Evolutionary conservation across 1,140 invertebrate species (phyloP).

Genomic region (Drosophila nigromelanica): DNA sequence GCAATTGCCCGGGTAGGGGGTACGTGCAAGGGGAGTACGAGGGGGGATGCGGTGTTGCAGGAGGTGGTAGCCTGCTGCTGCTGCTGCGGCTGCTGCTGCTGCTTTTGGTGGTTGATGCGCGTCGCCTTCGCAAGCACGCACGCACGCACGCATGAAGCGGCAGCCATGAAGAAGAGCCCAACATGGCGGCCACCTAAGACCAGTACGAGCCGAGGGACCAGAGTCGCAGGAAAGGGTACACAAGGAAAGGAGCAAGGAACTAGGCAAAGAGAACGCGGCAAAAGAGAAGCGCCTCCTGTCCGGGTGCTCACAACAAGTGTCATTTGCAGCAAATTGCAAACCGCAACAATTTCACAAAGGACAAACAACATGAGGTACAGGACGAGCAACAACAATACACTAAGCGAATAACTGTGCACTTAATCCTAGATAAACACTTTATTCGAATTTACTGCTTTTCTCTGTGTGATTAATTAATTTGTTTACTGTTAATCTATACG

Average conservation of each 20-base stretch:
- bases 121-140: slow-evolving; percentile 53
- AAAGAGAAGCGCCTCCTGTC: slow-evolving; percentile 11
- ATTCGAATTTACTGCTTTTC: too few relatives aligned
- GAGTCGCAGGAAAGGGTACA: background rate
- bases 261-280: background rate
- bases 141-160: slow-evolving; percentile 50
- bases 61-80: background rate
- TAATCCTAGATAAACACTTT: too few relatives aligned
- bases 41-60: background rate
- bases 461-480: too few relatives aligned
- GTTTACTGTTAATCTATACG: too few relatives aligned
- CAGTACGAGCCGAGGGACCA: slow-evolving; percentile 5
- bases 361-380: slow-evolving; percentile 49
- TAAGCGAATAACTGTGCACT: too few relatives aligned
- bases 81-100: background rate
- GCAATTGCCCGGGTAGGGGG: slow-evolving; percentile 2
- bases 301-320: slow-evolving; percentile 64
- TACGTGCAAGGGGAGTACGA: background rate
- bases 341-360: slow-evolving; percentile 82
- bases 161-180: slow-evolving; percentile 43
- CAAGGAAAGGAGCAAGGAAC: background rate
- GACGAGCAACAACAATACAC: slow-evolving; percentile 11
- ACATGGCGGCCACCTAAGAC: slow-evolving; percentile 57
- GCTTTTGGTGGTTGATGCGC: slow-evolving; percentile 69
- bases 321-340: slow-evolving; percentile 83